Percentiles rank a stretch among this genome's conserved stretches.
phyloP scores from a whole-genome alignment of 2,888 invertebrate genomes.

The Cetonia aurata region DNA sequence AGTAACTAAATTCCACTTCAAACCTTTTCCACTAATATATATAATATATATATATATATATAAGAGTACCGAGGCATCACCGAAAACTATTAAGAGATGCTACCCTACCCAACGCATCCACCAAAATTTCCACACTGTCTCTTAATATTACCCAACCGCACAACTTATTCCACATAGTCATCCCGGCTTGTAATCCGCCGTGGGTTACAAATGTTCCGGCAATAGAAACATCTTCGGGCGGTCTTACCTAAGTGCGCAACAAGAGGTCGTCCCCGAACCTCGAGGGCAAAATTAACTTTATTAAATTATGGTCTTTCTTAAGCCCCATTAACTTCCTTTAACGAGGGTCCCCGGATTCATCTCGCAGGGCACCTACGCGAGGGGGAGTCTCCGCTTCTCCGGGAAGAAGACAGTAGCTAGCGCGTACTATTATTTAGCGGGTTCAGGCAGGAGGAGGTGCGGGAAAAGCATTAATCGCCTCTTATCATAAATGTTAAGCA shows the following conservation, averaged over 20 bases:
- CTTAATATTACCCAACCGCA: too few relatives aligned
- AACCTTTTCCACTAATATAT: too few relatives aligned
- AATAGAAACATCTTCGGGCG: conserved; percentile 18
- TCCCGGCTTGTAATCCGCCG: conserved; percentile 8
- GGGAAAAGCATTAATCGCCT: conserved; percentile 4
- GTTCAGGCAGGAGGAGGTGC: too few relatives aligned
- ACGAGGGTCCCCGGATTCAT: conserved; percentile 38
- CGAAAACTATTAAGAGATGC: too few relatives aligned
- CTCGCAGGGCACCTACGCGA: conserved; percentile 8
- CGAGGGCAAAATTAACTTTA: conserved; percentile 36
- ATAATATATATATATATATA: too few relatives aligned
- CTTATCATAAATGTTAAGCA: conserved; percentile 21
- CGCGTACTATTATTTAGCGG: background rate
- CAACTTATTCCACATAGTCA: too few relatives aligned
- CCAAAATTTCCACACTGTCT: too few relatives aligned
- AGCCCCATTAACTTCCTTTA: conserved; percentile 36
- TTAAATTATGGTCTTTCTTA: conserved; percentile 39
- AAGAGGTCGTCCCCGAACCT: conserved; percentile 10
- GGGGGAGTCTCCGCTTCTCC: background rate
- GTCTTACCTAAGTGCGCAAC: conserved; percentile 4
- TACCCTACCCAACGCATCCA: too few relatives aligned
- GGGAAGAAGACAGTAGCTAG: conserved; percentile 7
- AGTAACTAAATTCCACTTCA: too few relatives aligned
- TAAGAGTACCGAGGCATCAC: too few relatives aligned
- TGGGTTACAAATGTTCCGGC: conserved; percentile 12